These are phyloP conservation scores for Ia io DNA, from an alignment of 2,113 vertebrate genomes.

Conservation along the genomic window DNA sequence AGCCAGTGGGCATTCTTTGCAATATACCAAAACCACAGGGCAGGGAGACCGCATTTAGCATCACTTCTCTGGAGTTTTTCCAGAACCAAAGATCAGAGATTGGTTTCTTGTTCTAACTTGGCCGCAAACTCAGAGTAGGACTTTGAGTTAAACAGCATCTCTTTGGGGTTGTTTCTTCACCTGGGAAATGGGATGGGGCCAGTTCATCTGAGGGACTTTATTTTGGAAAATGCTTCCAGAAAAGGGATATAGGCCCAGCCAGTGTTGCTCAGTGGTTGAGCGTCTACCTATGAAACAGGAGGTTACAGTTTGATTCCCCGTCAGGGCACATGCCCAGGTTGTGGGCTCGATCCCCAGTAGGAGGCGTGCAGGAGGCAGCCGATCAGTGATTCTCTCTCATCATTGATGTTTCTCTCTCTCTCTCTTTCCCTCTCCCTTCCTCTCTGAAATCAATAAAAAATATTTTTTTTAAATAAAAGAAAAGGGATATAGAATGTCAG, in stretches of 20 bases:
- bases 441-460: too few relatives aligned
- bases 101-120: not conserved
- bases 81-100: not conserved
- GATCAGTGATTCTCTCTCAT: too few relatives aligned
- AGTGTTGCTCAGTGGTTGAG: too few relatives aligned
- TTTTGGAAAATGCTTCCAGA: conserved; percentile 39
- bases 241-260: not conserved
- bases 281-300: too few relatives aligned
- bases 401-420: too few relatives aligned
- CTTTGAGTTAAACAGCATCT: not conserved
- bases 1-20: conserved; percentile 19
- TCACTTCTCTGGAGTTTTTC: conserved; percentile 11
- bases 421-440: too few relatives aligned
- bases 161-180: not conserved
- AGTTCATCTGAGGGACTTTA: not conserved
- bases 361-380: too few relatives aligned
- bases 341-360: too few relatives aligned
- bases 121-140: not conserved
- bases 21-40: conserved; percentile 34
- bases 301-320: too few relatives aligned
- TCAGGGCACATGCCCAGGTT: too few relatives aligned
- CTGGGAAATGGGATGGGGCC: not conserved
- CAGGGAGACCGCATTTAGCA: not conserved
- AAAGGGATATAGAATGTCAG: not conserved
- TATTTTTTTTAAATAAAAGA: not conserved